These are phyloP conservation scores for Acrobeloides nanus DNA, from an alignment of 2,888 invertebrate genomes.

Conservation along the genomic window DNA sequence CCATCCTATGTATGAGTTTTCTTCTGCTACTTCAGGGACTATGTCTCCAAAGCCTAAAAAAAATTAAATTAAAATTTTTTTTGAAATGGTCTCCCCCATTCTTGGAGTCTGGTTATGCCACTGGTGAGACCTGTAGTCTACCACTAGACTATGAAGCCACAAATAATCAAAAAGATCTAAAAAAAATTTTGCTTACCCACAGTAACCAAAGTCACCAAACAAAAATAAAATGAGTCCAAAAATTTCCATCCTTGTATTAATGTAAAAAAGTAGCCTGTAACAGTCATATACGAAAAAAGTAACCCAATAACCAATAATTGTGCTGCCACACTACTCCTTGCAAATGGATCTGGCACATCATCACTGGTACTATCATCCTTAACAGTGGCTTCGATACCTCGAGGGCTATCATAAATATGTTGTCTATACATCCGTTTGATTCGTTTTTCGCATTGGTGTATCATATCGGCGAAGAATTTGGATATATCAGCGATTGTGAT, in stretches of 20 bases:
- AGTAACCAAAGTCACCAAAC: constrained; percentile 46
- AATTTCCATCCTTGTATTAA: constrained; percentile 41
- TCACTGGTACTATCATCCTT: constrained; percentile 12
- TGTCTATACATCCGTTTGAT: constrained; percentile 7
- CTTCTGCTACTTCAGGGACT: constrained; percentile 29
- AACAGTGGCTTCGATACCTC: constrained; percentile 2
- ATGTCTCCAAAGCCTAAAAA: constrained; percentile 50
- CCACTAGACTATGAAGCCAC: too few species aligned
- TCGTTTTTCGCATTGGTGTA: constrained; percentile 15
- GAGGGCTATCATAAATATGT: constrained; percentile 1
- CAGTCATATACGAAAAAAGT: constrained; percentile 44
- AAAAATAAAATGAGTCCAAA: constrained; percentile 50
- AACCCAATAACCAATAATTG: constrained; percentile 30
- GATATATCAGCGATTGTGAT: constrained; percentile 52
- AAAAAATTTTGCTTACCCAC: too few species aligned
- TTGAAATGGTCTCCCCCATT: not conserved
- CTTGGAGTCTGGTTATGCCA: too few species aligned
- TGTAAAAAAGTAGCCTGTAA: constrained; percentile 37
- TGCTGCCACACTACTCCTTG: constrained; percentile 10
- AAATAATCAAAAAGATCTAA: constrained; percentile 2
- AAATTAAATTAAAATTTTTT: not conserved
- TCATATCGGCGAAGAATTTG: constrained; percentile 43
- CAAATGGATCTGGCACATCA: constrained; percentile 15
- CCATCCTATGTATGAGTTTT: constrained; percentile 34
- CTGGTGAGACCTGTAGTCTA: not conserved